These are phyloP conservation scores for Ichneumon xanthorius DNA, from an alignment of 2,888 invertebrate species.

Conservation along the genomic window DNA sequence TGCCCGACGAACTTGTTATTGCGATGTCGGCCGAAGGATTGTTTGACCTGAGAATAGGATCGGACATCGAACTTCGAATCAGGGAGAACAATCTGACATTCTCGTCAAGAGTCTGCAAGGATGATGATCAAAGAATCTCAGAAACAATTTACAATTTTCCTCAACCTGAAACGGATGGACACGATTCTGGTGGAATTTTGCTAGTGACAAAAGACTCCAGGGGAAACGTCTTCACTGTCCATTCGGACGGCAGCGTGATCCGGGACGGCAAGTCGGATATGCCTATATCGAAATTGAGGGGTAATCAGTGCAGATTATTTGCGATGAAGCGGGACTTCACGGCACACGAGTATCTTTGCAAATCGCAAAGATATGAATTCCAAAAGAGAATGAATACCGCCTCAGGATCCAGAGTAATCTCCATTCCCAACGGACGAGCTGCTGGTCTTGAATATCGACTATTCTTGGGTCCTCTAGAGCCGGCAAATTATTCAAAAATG, in stretches of 20 bases:
- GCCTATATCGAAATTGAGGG: not conserved
- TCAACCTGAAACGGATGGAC: not conserved
- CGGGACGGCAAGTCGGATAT: constrained; percentile 4
- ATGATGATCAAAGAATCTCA: constrained; percentile 8
- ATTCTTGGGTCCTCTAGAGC: constrained; percentile 68
- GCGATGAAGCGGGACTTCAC: constrained; percentile 77
- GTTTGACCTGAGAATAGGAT: constrained; percentile 55
- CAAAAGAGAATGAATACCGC: constrained; percentile 64
- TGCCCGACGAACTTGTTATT: constrained; percentile 76
- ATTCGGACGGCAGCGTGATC: constrained; percentile 53
- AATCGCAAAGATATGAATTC: constrained; percentile 67
- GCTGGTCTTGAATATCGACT: constrained; percentile 68
- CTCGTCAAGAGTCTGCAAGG: constrained; percentile 16
- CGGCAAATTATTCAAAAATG: constrained; percentile 70
- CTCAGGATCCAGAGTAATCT: constrained; percentile 68
- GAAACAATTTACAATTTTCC: constrained; percentile 61
- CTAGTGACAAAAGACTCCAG: constrained; percentile 69
- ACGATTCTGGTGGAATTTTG: constrained; percentile 31
- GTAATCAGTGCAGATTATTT: constrained; percentile 75
- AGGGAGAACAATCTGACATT: constrained; percentile 39
- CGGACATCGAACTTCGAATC: constrained; percentile 41
- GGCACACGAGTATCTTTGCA: constrained; percentile 79
- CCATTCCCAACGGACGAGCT: constrained; percentile 65
- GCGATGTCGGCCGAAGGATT: constrained; percentile 73
- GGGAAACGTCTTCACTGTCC: constrained; percentile 73